phyloP scores from a whole-genome alignment of 1,140 invertebrate genomes.

The Danaus melanippus region DNA sequence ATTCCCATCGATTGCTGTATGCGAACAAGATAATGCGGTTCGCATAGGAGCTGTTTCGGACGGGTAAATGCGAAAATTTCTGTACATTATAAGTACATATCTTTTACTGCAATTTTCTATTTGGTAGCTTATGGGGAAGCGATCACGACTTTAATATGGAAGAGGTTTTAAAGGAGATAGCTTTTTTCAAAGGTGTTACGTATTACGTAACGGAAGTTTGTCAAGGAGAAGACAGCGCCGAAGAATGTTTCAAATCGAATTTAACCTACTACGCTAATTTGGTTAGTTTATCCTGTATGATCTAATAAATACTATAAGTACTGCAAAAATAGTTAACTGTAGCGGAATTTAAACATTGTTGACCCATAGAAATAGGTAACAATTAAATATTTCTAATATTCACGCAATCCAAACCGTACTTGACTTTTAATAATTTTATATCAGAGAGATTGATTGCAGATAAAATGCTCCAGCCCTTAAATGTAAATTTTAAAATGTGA shows the following conservation, averaged over 20 bases:
- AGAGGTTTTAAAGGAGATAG: conserved; percentile 78
- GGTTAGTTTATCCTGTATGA: conserved; percentile 34
- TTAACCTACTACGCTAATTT: conserved; percentile 72
- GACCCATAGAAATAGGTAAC: no score
- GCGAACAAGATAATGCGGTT: conserved; percentile 76
- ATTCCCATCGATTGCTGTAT: conserved; percentile 78
- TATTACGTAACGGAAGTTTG: conserved; percentile 79
- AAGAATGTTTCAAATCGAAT: conserved; percentile 73
- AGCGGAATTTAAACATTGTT: no score
- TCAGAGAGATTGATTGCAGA: no score
- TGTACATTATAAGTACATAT: no score
- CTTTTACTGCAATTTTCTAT: not conserved
- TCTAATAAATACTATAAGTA: not conserved
- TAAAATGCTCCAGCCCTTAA: no score
- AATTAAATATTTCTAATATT: no score
- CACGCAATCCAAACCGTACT: no score
- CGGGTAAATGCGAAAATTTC: conserved; percentile 46
- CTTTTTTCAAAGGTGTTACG: conserved; percentile 77
- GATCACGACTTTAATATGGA: conserved; percentile 79
- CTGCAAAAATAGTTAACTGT: no score
- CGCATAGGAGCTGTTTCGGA: conserved; percentile 75
- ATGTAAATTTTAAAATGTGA: no score
- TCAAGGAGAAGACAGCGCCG: conserved; percentile 50
- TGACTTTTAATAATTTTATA: no score
- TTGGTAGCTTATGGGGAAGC: conserved; percentile 73